Evolutionary conservation across 1,140 invertebrate species (phyloP).

Genomic region (Gonatopus flavifemur): DNA sequence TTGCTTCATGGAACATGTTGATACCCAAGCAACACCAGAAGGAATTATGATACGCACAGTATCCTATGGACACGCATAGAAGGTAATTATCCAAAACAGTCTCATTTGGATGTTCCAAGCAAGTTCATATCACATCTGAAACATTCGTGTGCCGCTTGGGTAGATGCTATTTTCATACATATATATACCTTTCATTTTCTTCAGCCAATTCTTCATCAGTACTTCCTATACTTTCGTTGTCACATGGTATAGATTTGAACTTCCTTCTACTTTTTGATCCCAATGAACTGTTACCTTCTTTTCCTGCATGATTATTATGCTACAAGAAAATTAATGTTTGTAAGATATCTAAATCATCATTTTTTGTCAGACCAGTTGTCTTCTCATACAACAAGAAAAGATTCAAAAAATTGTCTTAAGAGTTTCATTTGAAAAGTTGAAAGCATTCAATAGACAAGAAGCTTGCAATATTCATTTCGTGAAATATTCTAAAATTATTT

Average conservation of each 20-base stretch:
- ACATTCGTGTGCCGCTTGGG: too few species aligned
- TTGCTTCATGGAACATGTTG: too few species aligned
- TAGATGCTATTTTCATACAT: too few species aligned
- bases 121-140: too few species aligned
- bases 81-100: too few species aligned
- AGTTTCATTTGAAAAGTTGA: slow-evolving; percentile 5
- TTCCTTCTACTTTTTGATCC: slow-evolving; percentile 24
- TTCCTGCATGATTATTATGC: slow-evolving; percentile 24
- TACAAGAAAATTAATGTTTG: slow-evolving; percentile 14
- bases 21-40: too few species aligned
- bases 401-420: neutral
- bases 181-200: slow-evolving; percentile 29
- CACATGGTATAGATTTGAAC: slow-evolving; percentile 18
- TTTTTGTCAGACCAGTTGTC: too few species aligned
- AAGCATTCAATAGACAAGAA: slow-evolving; percentile 8
- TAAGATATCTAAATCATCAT: too few species aligned
- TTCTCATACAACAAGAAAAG: slow-evolving; percentile 8
- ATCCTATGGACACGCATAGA: too few species aligned
- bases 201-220: slow-evolving; percentile 51
- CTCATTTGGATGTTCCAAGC: too few species aligned
- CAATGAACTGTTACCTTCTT: slow-evolving; percentile 9
- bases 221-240: slow-evolving; percentile 48
- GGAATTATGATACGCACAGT: too few species aligned
- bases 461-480: neutral
- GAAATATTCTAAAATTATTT: neutral